Evolutionary conservation across 1,140 invertebrate species (phyloP), one percentile per base, ranked within the genome.

Genomic region (Sipha flava): DNA sequence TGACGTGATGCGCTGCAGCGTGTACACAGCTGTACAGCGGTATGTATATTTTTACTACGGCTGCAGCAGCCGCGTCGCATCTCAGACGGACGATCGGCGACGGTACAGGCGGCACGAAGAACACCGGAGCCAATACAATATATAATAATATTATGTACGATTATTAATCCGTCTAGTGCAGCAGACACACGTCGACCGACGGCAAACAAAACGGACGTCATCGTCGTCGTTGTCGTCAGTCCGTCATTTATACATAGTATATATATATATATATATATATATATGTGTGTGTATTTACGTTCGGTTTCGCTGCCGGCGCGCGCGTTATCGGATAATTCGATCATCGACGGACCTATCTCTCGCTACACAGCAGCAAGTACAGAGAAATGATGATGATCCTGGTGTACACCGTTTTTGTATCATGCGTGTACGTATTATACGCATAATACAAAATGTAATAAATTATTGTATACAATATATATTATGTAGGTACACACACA

Each of bases 211-310:
- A 49, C 26, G 43, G 66, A 70, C 66, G 40, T 45, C 66, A 43
- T 9, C 40, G 43, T 14, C 26, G 66, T 47, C 66, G 40, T 45
- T 43, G 66, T 9, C 40, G 43, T 14, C 26, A 26, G 40, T 72
- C 43, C 34, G 68, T 72, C 45, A 31, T 72, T 72, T 72, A 29
- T 72, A 49, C n/a, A n/a, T n/a, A n/a, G n/a, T n/a, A n/a, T n/a
- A n/a, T n/a, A n/a, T n/a, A n/a, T n/a, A n/a, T n/a, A n/a, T n/a
- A n/a, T n/a, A n/a, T n/a, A n/a, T n/a, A n/a, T n/a, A n/a, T n/a
- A n/a, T n/a, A n/a, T n/a, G n/a, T n/a, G n/a, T n/a, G n/a, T n/a
- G n/a, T 72, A 26, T 72, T 3, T 21, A 9, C 23, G 23, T 70
- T 45, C 31, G 14, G 37, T 72, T 26, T 72, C 37, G 66, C 23